A percentile compares a stretch with the other conserved stretches of the same genome.
Conservation (phyloP, 2,113 vertebrate species). For the Probosciger aterrimus region DNA sequence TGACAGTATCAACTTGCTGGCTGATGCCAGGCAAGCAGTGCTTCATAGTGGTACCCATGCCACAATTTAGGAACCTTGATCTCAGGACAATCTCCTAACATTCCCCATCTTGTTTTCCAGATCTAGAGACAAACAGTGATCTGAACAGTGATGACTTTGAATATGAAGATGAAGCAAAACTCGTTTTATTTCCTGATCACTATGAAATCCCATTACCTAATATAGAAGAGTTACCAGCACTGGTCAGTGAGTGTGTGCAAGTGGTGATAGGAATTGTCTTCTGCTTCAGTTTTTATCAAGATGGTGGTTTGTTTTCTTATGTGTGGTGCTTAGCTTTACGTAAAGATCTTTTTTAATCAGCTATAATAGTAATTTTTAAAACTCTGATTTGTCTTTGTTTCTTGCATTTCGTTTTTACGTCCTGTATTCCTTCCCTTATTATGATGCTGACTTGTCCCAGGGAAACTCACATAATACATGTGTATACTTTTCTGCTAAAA, state of each 20-base stretch:
- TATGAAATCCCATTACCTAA: constrained; percentile 97
- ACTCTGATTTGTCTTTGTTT: neutral
- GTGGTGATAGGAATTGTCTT: neutral
- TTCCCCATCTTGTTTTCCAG: constrained; percentile 74
- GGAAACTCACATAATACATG: neutral
- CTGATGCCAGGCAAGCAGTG: neutral
- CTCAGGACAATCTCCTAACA: neutral
- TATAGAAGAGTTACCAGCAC: constrained; percentile 96
- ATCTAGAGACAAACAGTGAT: constrained; percentile 91
- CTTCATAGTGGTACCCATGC: neutral
- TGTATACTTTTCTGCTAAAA: neutral
- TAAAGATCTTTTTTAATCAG: neutral
- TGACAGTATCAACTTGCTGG: neutral
- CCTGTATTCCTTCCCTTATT: neutral
- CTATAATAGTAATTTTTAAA: neutral
- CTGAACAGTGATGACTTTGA: constrained; percentile 93
- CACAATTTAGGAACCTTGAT: neutral
- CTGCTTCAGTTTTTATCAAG: neutral
- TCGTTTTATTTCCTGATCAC: constrained; percentile 98
- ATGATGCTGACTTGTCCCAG: neutral
- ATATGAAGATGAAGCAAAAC: constrained; percentile 96
- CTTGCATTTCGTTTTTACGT: neutral
- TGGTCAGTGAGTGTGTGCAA: constrained; percentile 87
- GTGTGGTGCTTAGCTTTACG: neutral
- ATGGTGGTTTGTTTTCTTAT: neutral